phyloP scores from a whole-genome alignment of 2,113 vertebrate genomes.

The Anoura caudifer region DNA sequence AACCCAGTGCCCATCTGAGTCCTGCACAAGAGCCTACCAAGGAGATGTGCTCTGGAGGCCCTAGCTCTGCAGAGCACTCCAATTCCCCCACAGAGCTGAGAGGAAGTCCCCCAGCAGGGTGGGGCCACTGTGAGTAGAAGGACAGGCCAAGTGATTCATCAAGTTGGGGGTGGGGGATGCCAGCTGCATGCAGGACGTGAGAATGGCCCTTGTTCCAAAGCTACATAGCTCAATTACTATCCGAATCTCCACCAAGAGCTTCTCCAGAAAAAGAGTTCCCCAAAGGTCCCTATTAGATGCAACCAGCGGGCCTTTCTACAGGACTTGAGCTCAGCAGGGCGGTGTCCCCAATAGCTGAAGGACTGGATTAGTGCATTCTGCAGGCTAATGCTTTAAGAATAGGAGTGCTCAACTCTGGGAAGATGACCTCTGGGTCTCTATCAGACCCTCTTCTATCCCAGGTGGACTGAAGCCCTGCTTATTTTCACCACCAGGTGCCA shows the following conservation, averaged over 20 bases:
- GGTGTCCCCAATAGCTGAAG: neutral
- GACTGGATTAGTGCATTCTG: neutral
- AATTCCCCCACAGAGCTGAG: neutral
- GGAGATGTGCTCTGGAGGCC: neutral
- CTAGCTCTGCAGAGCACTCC: neutral
- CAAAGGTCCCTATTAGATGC: neutral
- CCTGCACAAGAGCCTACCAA: neutral
- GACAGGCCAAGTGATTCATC: neutral
- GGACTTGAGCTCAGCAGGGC: neutral
- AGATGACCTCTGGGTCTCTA: neutral
- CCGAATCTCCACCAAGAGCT: neutral
- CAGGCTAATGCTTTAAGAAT: neutral
- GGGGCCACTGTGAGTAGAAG: neutral
- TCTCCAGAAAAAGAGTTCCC: neutral
- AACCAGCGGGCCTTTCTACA: neutral
- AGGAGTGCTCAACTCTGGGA: neutral
- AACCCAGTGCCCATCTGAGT: neutral
- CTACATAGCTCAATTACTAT: neutral
- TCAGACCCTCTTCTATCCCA: neutral
- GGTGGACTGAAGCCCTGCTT: neutral
- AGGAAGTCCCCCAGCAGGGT: neutral
- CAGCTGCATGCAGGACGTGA: neutral
- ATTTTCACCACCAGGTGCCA: neutral
- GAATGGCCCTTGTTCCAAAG: neutral
- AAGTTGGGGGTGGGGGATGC: neutral